Evolutionary conservation across 2,113 vertebrate genomes (phyloP).

Genomic region (Rhombomys opimus): DNA sequence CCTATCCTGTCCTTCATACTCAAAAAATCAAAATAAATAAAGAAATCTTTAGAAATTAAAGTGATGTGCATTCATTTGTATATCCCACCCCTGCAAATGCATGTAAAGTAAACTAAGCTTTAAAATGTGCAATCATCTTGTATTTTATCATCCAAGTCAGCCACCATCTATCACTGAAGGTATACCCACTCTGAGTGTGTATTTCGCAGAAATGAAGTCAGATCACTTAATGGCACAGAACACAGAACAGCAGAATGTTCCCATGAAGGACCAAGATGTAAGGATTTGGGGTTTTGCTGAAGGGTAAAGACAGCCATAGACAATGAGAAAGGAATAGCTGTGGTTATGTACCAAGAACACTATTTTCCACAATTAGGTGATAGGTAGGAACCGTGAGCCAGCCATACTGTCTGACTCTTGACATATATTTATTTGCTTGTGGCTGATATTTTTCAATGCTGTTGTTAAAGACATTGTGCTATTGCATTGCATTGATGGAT

Average conservation of each 20-base stretch:
- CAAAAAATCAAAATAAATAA: not conserved
- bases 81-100: not conserved
- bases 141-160: not conserved
- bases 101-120: not conserved
- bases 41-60: not conserved
- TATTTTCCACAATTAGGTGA: not conserved
- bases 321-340: rapidly evolving
- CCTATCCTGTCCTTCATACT: not conserved
- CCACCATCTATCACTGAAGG: not conserved
- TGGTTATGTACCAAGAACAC: not conserved
- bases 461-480: not conserved
- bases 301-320: not conserved
- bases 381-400: not conserved
- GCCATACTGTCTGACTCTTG: not conserved
- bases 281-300: not conserved
- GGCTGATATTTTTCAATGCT: not conserved
- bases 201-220: not conserved
- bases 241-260: not conserved
- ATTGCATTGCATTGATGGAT: not conserved
- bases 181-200: not conserved
- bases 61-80: not conserved
- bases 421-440: not conserved
- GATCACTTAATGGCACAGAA: not conserved
- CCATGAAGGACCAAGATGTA: too few relatives aligned
- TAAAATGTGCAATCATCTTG: not conserved